Evolutionary conservation across 1,140 invertebrate genomes (phyloP), one percentile per base, ranked within the genome.

Genomic region (Meloidogyne hapla): DNA sequence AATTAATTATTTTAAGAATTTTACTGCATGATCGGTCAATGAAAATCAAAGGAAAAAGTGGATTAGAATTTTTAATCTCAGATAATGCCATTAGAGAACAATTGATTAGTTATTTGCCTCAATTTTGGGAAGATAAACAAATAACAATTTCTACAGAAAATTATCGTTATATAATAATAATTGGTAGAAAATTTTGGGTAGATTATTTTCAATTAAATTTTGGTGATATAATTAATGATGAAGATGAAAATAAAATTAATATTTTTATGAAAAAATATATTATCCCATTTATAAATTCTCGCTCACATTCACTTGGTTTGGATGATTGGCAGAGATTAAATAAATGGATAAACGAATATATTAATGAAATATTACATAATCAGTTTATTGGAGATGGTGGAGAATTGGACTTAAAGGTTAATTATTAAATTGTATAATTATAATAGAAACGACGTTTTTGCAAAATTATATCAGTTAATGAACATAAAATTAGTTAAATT

Each of bases 151-250:
- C 8, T 15, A 18, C 18, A 56, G 18, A 56, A n/a, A 56, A 56
- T 56, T 56, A 56, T 56, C 18, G 8, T 56, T 56, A 56, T 56
- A 56, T n/a, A n/a, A 5, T 56, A 56, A 56, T 56, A 56, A 56
- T 56, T 56, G 48, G 48, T n/a, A 56, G n/a, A 56, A n/a, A n/a
- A n/a, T 56, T 56, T 56, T 56, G 48, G 48, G n/a, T 56, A 21
- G 48, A 56, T n/a, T 56, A n/a, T 56, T 56, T 56, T 56, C n/a
- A 56, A 56, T 56, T 56, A 56, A 56, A n/a, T n/a, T n/a, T n/a
- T n/a, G n/a, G n/a, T 5, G 48, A 56, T 21, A n/a, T 0, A n/a
- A n/a, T 56, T n/a, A 56, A 1, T 56, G 8, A 56, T n/a, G 8
- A 56, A n/a, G 48, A 56, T n/a, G 48, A 56, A 56, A 8, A n/a